phyloP scores from a whole-genome alignment of 2,113 vertebrate genomes.

The Hyla sarda region DNA sequence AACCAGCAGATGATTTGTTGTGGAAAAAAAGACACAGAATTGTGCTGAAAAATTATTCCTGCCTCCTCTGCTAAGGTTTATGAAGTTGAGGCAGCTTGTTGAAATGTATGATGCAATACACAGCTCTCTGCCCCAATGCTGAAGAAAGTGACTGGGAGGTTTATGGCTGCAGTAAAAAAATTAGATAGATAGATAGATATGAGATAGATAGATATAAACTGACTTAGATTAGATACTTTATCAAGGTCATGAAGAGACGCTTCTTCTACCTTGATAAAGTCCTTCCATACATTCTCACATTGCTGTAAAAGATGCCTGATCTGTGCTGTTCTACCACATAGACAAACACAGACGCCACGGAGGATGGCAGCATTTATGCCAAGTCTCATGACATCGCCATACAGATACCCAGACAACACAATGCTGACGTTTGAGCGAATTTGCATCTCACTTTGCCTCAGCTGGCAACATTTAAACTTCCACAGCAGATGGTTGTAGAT shows the following conservation, averaged over 20 bases:
- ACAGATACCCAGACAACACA: constrained; percentile 29
- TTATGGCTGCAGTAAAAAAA: no score
- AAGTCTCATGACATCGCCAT: constrained; percentile 42
- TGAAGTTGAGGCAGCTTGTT: no score
- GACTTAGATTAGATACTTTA: no score
- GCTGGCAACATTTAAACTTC: constrained; percentile 44
- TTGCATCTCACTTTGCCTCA: constrained; percentile 37
- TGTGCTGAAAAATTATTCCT: no score
- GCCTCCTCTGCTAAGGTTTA: no score
- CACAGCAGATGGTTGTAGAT: constrained; percentile 57
- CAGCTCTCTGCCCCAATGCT: no score
- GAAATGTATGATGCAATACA: no score
- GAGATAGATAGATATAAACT: background rate
- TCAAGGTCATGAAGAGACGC: no score
- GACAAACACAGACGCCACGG: constrained; percentile 1
- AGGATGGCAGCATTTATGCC: constrained; percentile 18
- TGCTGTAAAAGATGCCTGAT: background rate
- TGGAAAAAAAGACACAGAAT: no score
- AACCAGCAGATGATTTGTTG: no score
- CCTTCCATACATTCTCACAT: background rate
- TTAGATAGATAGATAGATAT: background rate
- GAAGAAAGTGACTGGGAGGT: no score
- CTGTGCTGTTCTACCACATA: background rate
- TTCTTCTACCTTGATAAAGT: no score
- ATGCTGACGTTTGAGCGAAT: constrained; percentile 24